Percentiles rank a stretch among this genome's conserved stretches.
Conservation (phyloP, 2,797 vertebrate genomes). For the Tragopan temminckii region DNA sequence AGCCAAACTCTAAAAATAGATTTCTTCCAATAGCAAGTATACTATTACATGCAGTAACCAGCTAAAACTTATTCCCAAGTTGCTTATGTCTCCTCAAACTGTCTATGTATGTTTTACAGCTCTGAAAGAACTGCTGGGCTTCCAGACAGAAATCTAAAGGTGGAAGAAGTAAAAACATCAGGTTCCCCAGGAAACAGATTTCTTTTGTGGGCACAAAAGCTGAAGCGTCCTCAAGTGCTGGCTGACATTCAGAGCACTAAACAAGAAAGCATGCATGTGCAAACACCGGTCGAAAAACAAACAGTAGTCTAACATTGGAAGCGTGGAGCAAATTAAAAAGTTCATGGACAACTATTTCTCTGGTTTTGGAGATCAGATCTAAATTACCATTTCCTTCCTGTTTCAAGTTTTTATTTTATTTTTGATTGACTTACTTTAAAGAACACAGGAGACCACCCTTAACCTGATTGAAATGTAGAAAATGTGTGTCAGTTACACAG, state of each 20-base stretch:
- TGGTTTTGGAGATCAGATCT: background rate
- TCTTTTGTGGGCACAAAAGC: conserved; percentile 26
- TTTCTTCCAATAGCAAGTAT: background rate
- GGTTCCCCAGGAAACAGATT: conserved; percentile 49
- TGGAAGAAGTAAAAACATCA: background rate
- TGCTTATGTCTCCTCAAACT: background rate
- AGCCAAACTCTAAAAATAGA: background rate
- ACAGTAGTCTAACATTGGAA: background rate
- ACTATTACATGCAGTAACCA: background rate
- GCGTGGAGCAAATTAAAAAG: conserved; percentile 1
- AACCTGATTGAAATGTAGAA: conserved; percentile 27
- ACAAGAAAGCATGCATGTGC: conserved; percentile 36
- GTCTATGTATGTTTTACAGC: background rate
- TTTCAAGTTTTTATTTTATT: conserved; percentile 32
- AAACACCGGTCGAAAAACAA: conserved; percentile 55
- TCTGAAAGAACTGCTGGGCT: background rate
- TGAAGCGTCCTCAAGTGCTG: conserved; percentile 51
- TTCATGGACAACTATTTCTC: conserved; percentile 13
- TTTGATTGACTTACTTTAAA: conserved; percentile 38
- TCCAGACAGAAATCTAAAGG: background rate
- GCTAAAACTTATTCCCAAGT: background rate
- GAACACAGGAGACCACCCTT: conserved; percentile 32
- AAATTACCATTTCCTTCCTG: background rate
- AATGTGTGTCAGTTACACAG: background rate
- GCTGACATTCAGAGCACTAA: conserved; percentile 29